Conservation (phyloP, 2,113 vertebrate species). For the Pavo muticus region DNA sequence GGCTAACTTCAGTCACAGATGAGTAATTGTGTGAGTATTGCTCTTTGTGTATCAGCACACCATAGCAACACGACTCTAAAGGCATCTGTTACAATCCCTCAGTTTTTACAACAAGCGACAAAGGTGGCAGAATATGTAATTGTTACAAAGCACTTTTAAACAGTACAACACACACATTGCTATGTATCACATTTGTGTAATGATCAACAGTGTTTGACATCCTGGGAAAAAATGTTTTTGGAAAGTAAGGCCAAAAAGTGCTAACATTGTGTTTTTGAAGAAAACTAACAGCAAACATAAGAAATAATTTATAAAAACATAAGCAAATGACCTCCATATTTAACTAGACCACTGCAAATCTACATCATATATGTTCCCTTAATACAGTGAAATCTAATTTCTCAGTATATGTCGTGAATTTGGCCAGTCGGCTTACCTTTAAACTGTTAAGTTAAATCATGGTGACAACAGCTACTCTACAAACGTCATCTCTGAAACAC, state of each 20-base stretch:
- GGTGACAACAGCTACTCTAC: background rate
- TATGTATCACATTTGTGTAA: background rate
- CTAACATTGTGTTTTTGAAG: background rate
- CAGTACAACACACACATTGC: rapidly evolving
- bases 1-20: background rate
- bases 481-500: background rate
- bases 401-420: background rate
- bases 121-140: background rate
- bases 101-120: background rate
- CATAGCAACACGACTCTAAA: background rate
- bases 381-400: background rate
- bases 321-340: background rate
- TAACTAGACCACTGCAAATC: background rate
- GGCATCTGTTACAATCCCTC: background rate
- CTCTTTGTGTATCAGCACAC: rapidly evolving
- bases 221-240: background rate
- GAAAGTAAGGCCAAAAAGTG: background rate
- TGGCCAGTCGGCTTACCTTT: background rate
- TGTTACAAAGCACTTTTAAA: background rate
- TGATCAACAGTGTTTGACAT: background rate
- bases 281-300: background rate
- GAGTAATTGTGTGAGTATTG: background rate
- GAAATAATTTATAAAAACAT: background rate
- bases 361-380: background rate
- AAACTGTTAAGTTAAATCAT: background rate